Conservation (phyloP, 2,888 invertebrate species). For the Mimumesa dahlbomi region DNA sequence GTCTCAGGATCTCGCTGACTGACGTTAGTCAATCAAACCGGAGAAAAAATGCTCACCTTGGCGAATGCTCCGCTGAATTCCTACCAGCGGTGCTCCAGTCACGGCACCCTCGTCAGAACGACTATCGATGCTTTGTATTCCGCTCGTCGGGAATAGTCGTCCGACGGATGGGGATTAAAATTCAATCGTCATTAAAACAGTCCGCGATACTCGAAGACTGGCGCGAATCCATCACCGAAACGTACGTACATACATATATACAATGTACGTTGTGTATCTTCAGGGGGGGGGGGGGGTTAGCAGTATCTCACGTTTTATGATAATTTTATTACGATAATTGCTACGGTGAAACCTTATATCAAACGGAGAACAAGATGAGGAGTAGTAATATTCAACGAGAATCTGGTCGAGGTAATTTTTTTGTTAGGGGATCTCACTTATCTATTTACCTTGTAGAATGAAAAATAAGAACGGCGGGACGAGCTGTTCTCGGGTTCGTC, state of each 20-base stretch:
- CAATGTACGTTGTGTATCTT: background rate
- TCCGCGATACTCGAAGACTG: background rate
- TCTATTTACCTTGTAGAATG: slow-evolving; percentile 37
- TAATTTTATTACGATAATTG: slow-evolving; percentile 51
- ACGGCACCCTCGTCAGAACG: slow-evolving; percentile 45
- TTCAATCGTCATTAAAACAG: slow-evolving; percentile 8
- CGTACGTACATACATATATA: background rate
- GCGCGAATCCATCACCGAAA: slow-evolving; percentile 34
- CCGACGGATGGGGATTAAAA: slow-evolving; percentile 27
- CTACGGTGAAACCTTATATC: slow-evolving; percentile 18
- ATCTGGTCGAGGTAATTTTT: slow-evolving; percentile 47
- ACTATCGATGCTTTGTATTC: slow-evolving; percentile 47
- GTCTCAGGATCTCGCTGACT: slow-evolving; percentile 72
- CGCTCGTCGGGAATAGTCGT: slow-evolving; percentile 3
- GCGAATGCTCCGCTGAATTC: slow-evolving; percentile 74
- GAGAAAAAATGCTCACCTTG: slow-evolving; percentile 76
- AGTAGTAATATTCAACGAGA: slow-evolving; percentile 2
- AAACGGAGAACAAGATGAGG: slow-evolving; percentile 29
- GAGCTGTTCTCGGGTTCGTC: slow-evolving; percentile 30
- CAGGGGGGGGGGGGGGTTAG: background rate
- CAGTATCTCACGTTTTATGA: slow-evolving; percentile 37
- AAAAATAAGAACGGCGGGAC: slow-evolving; percentile 16
- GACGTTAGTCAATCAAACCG: slow-evolving; percentile 79
- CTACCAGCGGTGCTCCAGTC: slow-evolving; percentile 64
- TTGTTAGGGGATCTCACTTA: slow-evolving; percentile 31